A percentile compares a stretch with the other conserved stretches of the same genome.
Evolutionary conservation across 2,113 vertebrate species (phyloP).

Genomic region (Takifugu flavidus): DNA sequence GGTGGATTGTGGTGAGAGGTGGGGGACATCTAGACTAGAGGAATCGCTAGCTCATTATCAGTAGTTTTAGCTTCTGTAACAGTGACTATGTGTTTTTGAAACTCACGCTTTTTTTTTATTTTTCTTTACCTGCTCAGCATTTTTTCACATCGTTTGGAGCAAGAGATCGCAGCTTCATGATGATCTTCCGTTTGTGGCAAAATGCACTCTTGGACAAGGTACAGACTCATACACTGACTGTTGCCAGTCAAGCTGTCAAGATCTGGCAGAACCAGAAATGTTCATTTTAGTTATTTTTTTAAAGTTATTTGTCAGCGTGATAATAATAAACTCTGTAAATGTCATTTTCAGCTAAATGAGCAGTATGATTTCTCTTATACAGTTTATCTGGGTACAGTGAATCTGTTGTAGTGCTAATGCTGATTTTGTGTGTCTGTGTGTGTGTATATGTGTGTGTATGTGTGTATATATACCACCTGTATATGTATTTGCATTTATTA

Average conservation of each 20-base stretch:
- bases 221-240: conserved; percentile 1
- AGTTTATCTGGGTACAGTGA: no score
- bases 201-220: conserved; percentile 90
- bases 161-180: conserved; percentile 87
- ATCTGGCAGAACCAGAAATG: neutral
- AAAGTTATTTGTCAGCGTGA: no score
- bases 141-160: conserved; percentile 92
- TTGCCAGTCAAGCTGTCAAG: no score
- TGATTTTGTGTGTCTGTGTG: no score
- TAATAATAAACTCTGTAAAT: no score
- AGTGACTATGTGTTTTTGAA: neutral
- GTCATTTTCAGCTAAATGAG: neutral
- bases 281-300: neutral
- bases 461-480: neutral
- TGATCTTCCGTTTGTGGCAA: conserved; percentile 91
- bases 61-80: neutral
- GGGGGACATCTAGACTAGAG: no score
- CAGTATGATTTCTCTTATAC: no score
- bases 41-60: no score
- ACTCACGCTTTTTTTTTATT: neutral
- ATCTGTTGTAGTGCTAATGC: no score
- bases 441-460: no score
- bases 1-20: no score
- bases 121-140: conserved; percentile 69
- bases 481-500: no score